Percentiles rank a stretch among this genome's conserved stretches.
phyloP scores from a whole-genome alignment of 2,113 vertebrate species.

The Eleginops maclovinus region DNA sequence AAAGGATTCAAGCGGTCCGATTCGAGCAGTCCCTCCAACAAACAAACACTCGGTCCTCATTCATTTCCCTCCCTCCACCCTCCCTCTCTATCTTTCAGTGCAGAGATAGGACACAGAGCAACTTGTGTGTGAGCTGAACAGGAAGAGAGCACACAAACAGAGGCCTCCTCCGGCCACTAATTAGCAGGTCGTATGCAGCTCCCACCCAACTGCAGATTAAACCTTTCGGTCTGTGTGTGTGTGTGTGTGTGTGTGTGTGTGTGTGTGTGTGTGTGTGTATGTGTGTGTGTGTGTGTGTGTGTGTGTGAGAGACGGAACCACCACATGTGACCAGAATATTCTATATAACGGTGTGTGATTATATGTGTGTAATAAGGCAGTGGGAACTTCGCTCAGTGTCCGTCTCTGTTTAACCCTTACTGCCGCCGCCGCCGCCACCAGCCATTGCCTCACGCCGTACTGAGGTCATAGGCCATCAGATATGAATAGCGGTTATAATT shows the following conservation, averaged over 20 bases:
- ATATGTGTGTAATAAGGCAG: constrained; percentile 32
- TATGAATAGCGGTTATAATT: constrained; percentile 78
- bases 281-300: constrained; percentile 22
- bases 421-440: constrained; percentile 4
- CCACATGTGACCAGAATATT: too few relatives aligned
- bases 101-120: constrained; percentile 81
- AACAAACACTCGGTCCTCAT: constrained; percentile 61
- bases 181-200: constrained; percentile 77
- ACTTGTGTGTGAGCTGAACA: constrained; percentile 81
- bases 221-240: constrained; percentile 20
- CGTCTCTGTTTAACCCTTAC: too few relatives aligned
- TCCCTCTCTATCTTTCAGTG: constrained; percentile 58
- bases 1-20: constrained; percentile 5
- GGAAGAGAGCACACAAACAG: constrained; percentile 84
- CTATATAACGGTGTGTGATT: too few relatives aligned
- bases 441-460: constrained; percentile 8
- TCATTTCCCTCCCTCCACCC: constrained; percentile 51
- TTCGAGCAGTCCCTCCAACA: constrained; percentile 46
- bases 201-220: constrained; percentile 69
- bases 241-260: constrained; percentile 12
- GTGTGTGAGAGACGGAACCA: too few relatives aligned
- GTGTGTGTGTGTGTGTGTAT: constrained; percentile 18
- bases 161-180: constrained; percentile 79
- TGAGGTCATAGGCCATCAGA: constrained; percentile 75
- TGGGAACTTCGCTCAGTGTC: too few relatives aligned